Percentiles rank a stretch among this genome's conserved stretches.
These are phyloP conservation scores for Nymphalis polychloros DNA, from an alignment of 2,888 invertebrate genomes.

Conservation along the genomic window DNA sequence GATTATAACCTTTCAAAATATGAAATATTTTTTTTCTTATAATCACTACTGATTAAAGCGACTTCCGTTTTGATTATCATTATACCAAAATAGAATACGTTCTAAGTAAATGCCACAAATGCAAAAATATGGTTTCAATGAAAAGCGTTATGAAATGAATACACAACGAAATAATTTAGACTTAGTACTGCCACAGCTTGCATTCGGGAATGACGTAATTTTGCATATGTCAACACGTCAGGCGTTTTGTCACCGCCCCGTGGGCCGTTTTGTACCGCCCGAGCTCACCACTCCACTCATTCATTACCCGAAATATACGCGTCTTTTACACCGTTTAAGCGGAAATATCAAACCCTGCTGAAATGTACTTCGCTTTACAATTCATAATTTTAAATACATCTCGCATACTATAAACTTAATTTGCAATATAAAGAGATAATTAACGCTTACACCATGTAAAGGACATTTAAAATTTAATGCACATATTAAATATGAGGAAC, in stretches of 20 bases:
- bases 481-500: conserved; percentile 16
- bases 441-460: too few relatives aligned
- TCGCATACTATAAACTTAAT: background rate
- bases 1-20: too few relatives aligned
- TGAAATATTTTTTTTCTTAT: too few relatives aligned
- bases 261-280: conserved; percentile 32
- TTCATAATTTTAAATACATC: background rate
- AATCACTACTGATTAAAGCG: too few relatives aligned
- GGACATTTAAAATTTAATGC: conserved; percentile 10
- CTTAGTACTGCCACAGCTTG: conserved; percentile 41
- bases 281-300: conserved; percentile 31
- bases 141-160: conserved; percentile 27
- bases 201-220: conserved; percentile 58
- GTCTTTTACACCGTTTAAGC: conserved; percentile 11
- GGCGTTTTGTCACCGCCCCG: conserved; percentile 42
- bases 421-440: background rate
- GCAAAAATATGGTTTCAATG: conserved; percentile 22
- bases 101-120: background rate
- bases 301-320: conserved; percentile 27
- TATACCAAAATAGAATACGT: too few relatives aligned
- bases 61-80: too few relatives aligned
- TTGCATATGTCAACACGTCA: conserved; percentile 64
- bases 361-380: background rate
- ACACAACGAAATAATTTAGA: conserved; percentile 42
- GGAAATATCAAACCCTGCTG: background rate